Conservation (phyloP, 1,140 invertebrate genomes). For the Ooceraea biroi region DNA sequence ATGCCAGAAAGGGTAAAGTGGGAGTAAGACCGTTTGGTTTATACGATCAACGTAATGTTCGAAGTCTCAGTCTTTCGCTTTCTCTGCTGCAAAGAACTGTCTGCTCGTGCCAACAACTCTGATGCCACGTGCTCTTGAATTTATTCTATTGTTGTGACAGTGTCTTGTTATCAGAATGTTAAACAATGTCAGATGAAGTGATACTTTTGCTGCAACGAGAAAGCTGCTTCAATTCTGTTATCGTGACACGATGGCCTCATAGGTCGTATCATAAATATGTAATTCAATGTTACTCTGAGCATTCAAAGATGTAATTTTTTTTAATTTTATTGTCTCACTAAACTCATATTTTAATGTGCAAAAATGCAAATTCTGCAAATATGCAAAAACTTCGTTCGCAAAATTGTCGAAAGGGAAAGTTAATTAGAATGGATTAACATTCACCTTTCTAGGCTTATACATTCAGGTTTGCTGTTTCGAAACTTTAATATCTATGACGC, state of each 20-base stretch:
- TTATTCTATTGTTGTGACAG: conserved; percentile 9
- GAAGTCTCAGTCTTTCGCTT: conserved; percentile 85
- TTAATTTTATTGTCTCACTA: too few relatives aligned
- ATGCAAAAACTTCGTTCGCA: not conserved
- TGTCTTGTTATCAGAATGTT: not conserved
- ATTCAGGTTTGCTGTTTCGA: not conserved
- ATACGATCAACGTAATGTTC: conserved; percentile 82
- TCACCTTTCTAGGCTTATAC: too few relatives aligned
- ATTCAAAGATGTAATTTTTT: too few relatives aligned
- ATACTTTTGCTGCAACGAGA: not conserved
- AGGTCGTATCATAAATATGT: not conserved
- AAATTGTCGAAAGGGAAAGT: not conserved
- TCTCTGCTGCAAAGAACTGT: conserved; percentile 80
- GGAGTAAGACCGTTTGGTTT: conserved; percentile 83
- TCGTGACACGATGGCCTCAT: not conserved
- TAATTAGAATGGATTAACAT: not conserved
- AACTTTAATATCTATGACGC: not conserved
- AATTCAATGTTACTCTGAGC: too few relatives aligned
- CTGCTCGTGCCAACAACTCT: conserved; percentile 67
- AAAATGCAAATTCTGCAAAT: too few relatives aligned
- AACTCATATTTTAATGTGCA: too few relatives aligned
- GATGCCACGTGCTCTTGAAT: conserved; percentile 56
- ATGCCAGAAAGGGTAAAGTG: conserved; percentile 64
- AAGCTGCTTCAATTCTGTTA: not conserved
- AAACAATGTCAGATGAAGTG: not conserved